phyloP scores from a whole-genome alignment of 2,888 invertebrate species.

The Cephus spinipes region DNA sequence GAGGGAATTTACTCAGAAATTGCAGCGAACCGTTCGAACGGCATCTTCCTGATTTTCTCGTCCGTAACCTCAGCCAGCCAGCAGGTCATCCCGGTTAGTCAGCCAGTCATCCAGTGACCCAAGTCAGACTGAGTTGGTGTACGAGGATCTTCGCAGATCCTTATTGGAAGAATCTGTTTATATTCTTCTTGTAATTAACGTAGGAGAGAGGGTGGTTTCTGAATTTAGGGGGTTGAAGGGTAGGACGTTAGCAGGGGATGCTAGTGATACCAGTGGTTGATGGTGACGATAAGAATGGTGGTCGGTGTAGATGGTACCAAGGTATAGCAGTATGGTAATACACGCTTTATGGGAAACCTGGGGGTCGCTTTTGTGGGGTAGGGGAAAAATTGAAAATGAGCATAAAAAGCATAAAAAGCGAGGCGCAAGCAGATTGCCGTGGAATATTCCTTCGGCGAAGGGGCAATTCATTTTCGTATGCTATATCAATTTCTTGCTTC shows the following conservation, averaged over 20 bases:
- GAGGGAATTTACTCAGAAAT: background rate
- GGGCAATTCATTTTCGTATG: slow-evolving; percentile 67
- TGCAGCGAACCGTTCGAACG: background rate
- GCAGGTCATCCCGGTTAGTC: no score
- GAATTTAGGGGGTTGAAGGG: slow-evolving; percentile 26
- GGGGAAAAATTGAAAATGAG: slow-evolving; percentile 64
- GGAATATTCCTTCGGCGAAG: slow-evolving; percentile 63
- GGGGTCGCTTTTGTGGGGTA: slow-evolving; percentile 37
- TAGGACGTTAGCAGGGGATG: slow-evolving; percentile 22
- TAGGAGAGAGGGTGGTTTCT: slow-evolving; percentile 26
- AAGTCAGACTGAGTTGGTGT: background rate
- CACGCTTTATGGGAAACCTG: slow-evolving; percentile 58
- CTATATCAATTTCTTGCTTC: slow-evolving; percentile 67
- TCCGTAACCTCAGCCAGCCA: background rate
- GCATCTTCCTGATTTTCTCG: background rate
- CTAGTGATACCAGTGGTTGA: slow-evolving; percentile 1
- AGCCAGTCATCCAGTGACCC: background rate
- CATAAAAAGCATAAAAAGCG: slow-evolving; percentile 62
- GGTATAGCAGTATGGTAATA: slow-evolving; percentile 56
- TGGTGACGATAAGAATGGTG: slow-evolving; percentile 20
- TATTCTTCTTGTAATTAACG: slow-evolving; percentile 54
- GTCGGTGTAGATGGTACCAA: slow-evolving; percentile 22
- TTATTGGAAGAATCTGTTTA: slow-evolving; percentile 42
- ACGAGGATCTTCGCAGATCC: background rate
- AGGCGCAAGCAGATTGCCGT: slow-evolving; percentile 64